A percentile compares a stretch with the other conserved stretches of the same genome.
Evolutionary conservation across 2,888 invertebrate genomes (phyloP).

Genomic region (Holacanthella duospinosa): DNA sequence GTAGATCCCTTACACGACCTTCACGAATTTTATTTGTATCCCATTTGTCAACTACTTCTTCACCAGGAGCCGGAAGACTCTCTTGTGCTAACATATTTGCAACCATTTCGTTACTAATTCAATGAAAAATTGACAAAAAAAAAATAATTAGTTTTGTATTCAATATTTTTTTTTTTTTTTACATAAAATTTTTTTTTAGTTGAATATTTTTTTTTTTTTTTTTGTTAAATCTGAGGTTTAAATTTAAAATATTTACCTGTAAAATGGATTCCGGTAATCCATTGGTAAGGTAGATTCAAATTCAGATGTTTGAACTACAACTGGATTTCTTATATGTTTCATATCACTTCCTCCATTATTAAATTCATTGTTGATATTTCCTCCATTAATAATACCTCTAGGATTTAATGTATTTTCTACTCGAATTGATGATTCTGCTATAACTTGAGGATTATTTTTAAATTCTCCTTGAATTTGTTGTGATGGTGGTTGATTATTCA

Average conservation of each 20-base stretch:
- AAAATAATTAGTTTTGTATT: neutral
- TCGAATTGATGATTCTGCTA: conserved; percentile 1
- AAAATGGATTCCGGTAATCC: conserved; percentile 33
- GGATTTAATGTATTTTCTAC: neutral
- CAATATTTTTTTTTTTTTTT: neutral
- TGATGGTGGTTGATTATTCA: too few relatives aligned
- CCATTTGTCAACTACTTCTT: conserved; percentile 30
- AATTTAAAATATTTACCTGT: conserved; percentile 27
- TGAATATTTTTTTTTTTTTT: neutral
- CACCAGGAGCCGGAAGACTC: conserved; percentile 33
- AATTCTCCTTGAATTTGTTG: neutral
- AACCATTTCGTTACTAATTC: conserved; percentile 13
- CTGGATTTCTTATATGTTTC: conserved; percentile 13
- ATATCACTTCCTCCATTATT: neutral
- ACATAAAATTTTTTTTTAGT: too few relatives aligned
- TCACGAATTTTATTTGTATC: conserved; percentile 35
- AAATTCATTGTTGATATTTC: neutral
- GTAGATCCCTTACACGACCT: conserved; percentile 29
- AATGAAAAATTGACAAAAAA: neutral
- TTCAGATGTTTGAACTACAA: conserved; percentile 24
- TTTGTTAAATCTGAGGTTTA: neutral
- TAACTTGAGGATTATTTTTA: neutral
- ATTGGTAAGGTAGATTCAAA: conserved; percentile 30
- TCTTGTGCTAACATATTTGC: conserved; percentile 32
- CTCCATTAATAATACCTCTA: neutral